Evolutionary conservation across 2,113 vertebrate genomes (phyloP), one percentile per base, ranked within the genome.

Genomic region (Arizona elegans): DNA sequence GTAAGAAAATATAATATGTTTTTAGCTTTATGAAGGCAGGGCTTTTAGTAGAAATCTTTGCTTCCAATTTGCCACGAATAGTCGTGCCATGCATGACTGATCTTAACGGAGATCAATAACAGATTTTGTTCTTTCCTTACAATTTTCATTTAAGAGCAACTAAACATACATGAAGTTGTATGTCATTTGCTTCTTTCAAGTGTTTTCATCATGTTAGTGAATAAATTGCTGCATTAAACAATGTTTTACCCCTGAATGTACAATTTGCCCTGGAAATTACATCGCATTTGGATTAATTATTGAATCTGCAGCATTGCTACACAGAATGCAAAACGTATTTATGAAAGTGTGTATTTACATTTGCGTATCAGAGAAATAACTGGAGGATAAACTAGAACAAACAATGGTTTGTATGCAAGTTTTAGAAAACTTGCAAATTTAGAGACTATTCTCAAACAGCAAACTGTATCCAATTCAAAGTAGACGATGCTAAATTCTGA

Each of bases 341-440:
- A 5, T 90, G 75, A 70, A 70, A 89, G 26, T 53, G 75, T 81
- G 87, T 1, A 81, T 2, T 86, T 86, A 33, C 24, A 81, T 95
- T 5, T 43, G 94, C 91, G 17, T 91, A 43, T 21, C 55, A 94
- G 89, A 96, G 70, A 26, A 92, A 91, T 26, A 3, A 86, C 62
- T 5, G 50, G n/a, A 38, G 93, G 87, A 38, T 92, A 92, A 91
- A 15, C 65, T 50, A 6, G 87, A 24, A 23, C 17, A 94, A 93
- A 33, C 19, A 1, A 1, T 52, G 33, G 5, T 53, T 91, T 92
- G 17, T 91, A 93, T 90, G 91, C 86, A 0, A 0, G 24, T 91
- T 91, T 91, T 93, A 55, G 26, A 90, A 2, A 19, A 0, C 54
- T 81, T 90, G 43, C 15, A 93, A 15, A 19, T 7, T 70, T 26